phyloP scores from a whole-genome alignment of 1,140 invertebrate genomes.

The Diprion similis region DNA sequence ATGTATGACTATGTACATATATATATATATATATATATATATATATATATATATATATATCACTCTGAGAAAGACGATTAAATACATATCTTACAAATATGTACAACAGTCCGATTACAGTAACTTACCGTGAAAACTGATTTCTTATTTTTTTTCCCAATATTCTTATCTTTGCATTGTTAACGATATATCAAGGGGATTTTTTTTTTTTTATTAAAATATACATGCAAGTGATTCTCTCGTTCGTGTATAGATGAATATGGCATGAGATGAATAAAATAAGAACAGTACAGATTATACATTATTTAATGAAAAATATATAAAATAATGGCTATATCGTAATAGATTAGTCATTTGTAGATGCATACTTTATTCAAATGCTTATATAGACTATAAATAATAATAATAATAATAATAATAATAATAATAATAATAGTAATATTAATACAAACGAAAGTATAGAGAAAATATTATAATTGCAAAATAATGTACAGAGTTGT shows the following conservation, averaged over 20 bases:
- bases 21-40: not conserved
- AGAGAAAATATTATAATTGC: conserved; percentile 28
- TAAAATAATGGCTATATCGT: conserved; percentile 22
- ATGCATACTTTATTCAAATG: conserved; percentile 26
- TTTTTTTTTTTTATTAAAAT: conserved; percentile 16
- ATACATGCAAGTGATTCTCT: conserved; percentile 19
- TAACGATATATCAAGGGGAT: too few species aligned
- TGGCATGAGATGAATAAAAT: conserved; percentile 45
- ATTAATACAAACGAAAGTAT: conserved; percentile 30
- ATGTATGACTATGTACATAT: not conserved
- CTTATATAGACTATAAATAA: conserved; percentile 33
- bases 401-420: conserved; percentile 29
- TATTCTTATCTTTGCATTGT: too few species aligned
- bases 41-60: not conserved
- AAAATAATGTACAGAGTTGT: too few species aligned
- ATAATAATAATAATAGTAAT: conserved; percentile 30
- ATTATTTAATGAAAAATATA: conserved; percentile 33
- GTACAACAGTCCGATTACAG: not conserved
- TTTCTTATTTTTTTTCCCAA: not conserved
- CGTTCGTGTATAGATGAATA: conserved; percentile 24
- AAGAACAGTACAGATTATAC: conserved; percentile 39
- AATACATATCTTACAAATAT: not conserved
- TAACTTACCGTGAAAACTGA: not conserved
- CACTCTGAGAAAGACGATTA: too few species aligned
- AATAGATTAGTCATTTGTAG: conserved; percentile 24